phyloP scores from a whole-genome alignment of 2,797 vertebrate genomes.

The Peromyscus attwateri region DNA sequence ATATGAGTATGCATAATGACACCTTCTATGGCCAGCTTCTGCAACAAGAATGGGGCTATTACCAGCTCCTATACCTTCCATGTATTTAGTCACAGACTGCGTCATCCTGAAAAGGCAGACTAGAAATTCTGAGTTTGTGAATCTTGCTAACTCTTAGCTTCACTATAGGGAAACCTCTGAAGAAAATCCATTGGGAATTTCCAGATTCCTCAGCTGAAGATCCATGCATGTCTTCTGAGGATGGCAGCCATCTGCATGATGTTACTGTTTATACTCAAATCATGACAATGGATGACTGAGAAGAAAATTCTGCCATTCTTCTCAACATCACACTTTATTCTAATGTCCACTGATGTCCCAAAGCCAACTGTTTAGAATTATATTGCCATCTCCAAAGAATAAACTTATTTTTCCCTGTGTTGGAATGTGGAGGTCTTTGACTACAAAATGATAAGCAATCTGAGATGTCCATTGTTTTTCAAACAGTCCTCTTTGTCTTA shows the following conservation, averaged over 20 bases:
- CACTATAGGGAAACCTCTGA: neutral
- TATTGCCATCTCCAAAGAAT: neutral
- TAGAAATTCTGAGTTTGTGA: neutral
- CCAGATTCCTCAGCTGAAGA: neutral
- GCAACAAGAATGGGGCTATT: neutral
- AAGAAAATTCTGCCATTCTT: neutral
- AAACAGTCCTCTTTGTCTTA: neutral
- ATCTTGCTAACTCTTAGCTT: neutral
- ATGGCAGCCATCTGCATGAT: neutral
- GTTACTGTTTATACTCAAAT: neutral
- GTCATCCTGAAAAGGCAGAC: neutral
- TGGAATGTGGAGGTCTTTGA: neutral
- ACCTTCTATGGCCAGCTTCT: neutral
- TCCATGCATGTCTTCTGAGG: neutral
- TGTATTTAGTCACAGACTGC: neutral
- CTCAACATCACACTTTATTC: neutral
- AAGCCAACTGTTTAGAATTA: neutral
- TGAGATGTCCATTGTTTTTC: neutral
- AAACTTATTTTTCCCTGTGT: neutral
- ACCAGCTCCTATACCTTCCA: accelerated
- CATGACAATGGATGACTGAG: neutral
- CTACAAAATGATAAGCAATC: neutral
- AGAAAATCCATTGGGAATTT: neutral
- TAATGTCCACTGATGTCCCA: neutral
- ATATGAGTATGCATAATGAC: neutral